A percentile compares a stretch with the other conserved stretches of the same genome.
Conservation (phyloP, 2,797 vertebrate species). For the Cetoscarus ocellatus region DNA sequence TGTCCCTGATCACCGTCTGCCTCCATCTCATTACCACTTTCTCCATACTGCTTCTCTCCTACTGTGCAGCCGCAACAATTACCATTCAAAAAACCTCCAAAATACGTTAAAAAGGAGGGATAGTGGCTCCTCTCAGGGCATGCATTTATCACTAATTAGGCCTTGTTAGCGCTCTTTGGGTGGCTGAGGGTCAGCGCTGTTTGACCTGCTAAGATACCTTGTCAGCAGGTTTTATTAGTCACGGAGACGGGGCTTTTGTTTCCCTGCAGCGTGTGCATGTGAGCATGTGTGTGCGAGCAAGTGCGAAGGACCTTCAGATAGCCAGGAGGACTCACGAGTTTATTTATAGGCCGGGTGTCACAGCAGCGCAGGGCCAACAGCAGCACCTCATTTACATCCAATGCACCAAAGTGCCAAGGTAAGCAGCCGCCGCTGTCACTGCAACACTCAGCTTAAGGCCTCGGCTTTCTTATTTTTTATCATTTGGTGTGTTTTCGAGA, state of each 20-base stretch:
- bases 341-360: constrained; percentile 77
- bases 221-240: constrained; percentile 71
- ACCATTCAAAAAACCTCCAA: constrained; percentile 1
- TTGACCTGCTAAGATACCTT: constrained; percentile 59
- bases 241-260: constrained; percentile 55
- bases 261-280: constrained; percentile 41
- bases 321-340: constrained; percentile 60
- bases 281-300: constrained; percentile 27
- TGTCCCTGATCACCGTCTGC: constrained; percentile 71
- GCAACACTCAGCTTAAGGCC: constrained; percentile 51
- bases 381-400: constrained; percentile 75
- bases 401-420: constrained; percentile 70
- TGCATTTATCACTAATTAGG: constrained; percentile 35
- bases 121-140: not conserved
- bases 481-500: constrained; percentile 28
- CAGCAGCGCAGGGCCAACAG: constrained; percentile 48
- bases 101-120: not conserved
- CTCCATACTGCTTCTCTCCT: constrained; percentile 48
- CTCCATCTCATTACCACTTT: constrained; percentile 62
- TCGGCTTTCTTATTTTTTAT: constrained; percentile 27
- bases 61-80: constrained; percentile 10
- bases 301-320: constrained; percentile 67
- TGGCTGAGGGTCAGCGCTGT: constrained; percentile 36
- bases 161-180: constrained; percentile 36
- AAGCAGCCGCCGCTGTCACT: constrained; percentile 60